These are phyloP conservation scores for Miniopterus natalensis DNA, from an alignment of 2,113 vertebrate species.

Conservation along the genomic window DNA sequence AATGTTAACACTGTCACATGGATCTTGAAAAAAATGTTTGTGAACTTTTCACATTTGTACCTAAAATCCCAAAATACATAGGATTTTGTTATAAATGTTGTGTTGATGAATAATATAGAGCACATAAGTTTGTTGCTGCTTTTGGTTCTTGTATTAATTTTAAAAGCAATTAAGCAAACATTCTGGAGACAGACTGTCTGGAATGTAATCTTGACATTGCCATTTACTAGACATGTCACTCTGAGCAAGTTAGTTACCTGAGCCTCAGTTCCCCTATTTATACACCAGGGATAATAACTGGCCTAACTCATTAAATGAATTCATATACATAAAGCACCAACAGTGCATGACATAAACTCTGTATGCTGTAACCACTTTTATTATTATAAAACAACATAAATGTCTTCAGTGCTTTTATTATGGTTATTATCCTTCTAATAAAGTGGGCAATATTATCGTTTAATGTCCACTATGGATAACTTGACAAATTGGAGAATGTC, in stretches of 20 bases:
- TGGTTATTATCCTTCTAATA: not conserved
- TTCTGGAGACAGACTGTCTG: not conserved
- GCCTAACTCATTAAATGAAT: not conserved
- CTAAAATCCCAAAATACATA: not conserved
- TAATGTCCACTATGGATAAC: not conserved
- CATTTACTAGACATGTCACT: not conserved
- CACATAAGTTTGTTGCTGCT: not conserved
- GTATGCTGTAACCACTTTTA: not conserved
- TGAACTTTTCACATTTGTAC: conserved; percentile 16
- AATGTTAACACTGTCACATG: conserved; percentile 27
- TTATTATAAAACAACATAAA: conserved; percentile 33
- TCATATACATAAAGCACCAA: conserved; percentile 21
- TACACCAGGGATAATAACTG: not conserved
- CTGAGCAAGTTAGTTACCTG: not conserved
- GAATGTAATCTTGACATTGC: not conserved
- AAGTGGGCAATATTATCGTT: not conserved
- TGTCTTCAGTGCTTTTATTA: conserved; percentile 23
- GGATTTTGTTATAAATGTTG: conserved; percentile 8
- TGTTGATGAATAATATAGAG: not conserved
- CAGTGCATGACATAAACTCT: not conserved
- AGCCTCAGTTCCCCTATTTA: not conserved
- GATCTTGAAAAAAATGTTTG: conserved; percentile 9
- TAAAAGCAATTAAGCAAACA: conserved; percentile 35
- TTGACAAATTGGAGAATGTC: not conserved
- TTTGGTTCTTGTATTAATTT: not conserved